A percentile compares a stretch with the other conserved stretches of the same genome.
Evolutionary conservation across 2,113 vertebrate species (phyloP).

Genomic region (Mionectes macconnelli): DNA sequence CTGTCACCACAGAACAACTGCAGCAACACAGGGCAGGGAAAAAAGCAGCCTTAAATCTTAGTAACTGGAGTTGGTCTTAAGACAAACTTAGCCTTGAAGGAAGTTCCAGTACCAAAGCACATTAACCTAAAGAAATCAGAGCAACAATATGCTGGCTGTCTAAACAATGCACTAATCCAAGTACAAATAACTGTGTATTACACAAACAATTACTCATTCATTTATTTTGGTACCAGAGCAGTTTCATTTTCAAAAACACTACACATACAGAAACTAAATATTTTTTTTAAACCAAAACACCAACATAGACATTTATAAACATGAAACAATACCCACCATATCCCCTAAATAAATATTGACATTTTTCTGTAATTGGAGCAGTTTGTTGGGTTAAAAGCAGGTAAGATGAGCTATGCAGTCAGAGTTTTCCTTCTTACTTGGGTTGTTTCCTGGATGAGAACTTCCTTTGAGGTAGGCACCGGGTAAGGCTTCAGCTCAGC

Average conservation of each 20-base stretch:
- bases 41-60: background rate
- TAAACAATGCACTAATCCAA: background rate
- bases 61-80: background rate
- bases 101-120: background rate
- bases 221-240: background rate
- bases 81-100: background rate
- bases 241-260: background rate
- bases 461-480: slow-evolving; percentile 74
- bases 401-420: background rate
- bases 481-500: slow-evolving; percentile 87
- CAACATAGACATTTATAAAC: background rate
- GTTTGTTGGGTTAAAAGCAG: background rate
- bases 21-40: background rate
- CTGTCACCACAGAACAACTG: background rate
- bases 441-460: slow-evolving; percentile 90
- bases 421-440: slow-evolving; percentile 75
- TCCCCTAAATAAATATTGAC: background rate
- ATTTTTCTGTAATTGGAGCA: background rate
- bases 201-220: background rate
- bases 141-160: background rate
- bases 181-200: background rate
- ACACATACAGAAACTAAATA: background rate
- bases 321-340: background rate
- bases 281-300: background rate
- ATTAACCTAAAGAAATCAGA: background rate